phyloP scores from a whole-genome alignment of 2,113 vertebrate species.

The Solea solea region DNA sequence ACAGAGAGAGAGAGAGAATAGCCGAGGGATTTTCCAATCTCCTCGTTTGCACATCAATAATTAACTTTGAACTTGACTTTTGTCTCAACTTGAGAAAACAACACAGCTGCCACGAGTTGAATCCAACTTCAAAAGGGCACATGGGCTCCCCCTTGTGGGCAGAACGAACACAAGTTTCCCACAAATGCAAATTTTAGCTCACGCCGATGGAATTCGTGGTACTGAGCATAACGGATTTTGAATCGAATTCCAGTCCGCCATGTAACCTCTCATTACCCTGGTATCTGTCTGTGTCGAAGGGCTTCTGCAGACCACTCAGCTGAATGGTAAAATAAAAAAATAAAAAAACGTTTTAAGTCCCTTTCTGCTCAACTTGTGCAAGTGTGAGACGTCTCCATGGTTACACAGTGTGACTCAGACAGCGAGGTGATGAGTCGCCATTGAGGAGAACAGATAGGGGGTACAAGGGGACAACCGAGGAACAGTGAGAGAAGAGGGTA shows the following conservation, averaged over 20 bases:
- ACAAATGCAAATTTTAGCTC: not conserved
- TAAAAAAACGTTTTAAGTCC: slow-evolving; percentile 37
- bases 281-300: slow-evolving; percentile 34
- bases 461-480: not conserved
- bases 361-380: slow-evolving; percentile 36
- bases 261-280: slow-evolving; percentile 38
- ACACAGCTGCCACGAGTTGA: slow-evolving; percentile 9
- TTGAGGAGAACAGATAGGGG: slow-evolving; percentile 58
- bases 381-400: slow-evolving; percentile 62
- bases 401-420: slow-evolving; percentile 69
- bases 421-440: slow-evolving; percentile 62
- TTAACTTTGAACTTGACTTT: slow-evolving; percentile 24
- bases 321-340: slow-evolving; percentile 39
- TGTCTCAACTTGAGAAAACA: slow-evolving; percentile 34
- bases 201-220: slow-evolving; percentile 36
- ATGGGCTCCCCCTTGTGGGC: slow-evolving; percentile 50
- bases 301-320: slow-evolving; percentile 16
- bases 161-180: slow-evolving; percentile 3
- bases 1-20: slow-evolving; percentile 30
- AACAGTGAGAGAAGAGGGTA: not conserved
- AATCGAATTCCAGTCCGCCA: slow-evolving; percentile 34
- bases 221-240: slow-evolving; percentile 11
- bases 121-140: not conserved
- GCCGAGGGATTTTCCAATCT: slow-evolving; percentile 33
- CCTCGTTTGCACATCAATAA: slow-evolving; percentile 32